Base-by-base conservation (phyloP, 2,888 invertebrate genomes). In the Drosophila infuscata region DNA sequence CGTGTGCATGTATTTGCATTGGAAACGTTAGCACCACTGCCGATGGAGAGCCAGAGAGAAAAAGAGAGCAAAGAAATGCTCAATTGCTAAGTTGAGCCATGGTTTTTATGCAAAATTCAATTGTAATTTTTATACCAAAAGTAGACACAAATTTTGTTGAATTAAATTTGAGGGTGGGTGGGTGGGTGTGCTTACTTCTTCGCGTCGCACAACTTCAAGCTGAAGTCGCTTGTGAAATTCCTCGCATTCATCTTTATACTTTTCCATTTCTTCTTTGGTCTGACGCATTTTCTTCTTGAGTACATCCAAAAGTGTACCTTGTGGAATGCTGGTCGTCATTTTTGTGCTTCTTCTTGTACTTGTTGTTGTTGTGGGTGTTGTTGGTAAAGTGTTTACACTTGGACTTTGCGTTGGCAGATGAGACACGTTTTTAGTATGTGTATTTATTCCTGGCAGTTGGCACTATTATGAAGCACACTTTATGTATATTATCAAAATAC, bases 271-370 rank as follows among this genome's bases (percentile, higher is more conserved):
- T 94, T 99, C 98, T 95, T 99, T 98, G 91, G 99, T 98, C 94
- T 98, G 98, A 91, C 98, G 96, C 99, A 99, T 99, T 96, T 99
- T 99, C 96, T 99, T 98, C 96, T 99, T 99, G 92, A 99, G 96
- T 93, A 98, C 98, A 94, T 99, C 98, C 94, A 99, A 95, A 91
- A 99, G 96, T 92, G 97, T 97, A 93, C 98, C 98, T 95, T 98
- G 98, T 94, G 96, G 96, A 94, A 97, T 96, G 94, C 96, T 97
- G 93, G 97, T 95, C 95, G 97, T 96, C 97, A 97, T 97, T 79
- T 88, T 91, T 90, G 83, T 78, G 80, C 81, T 82, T 46, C 25
- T 46, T 88, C 30, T 74, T 72, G 46, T 25, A 46, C 46, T 46
- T 46, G 36, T 68, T 73, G 66, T 72, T 82, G 62, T 79, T 83